A percentile compares a stretch with the other conserved stretches of the same genome.
These are phyloP conservation scores for Aleiodes leptofemur DNA, from an alignment of 2,888 invertebrate species.

Conservation along the genomic window DNA sequence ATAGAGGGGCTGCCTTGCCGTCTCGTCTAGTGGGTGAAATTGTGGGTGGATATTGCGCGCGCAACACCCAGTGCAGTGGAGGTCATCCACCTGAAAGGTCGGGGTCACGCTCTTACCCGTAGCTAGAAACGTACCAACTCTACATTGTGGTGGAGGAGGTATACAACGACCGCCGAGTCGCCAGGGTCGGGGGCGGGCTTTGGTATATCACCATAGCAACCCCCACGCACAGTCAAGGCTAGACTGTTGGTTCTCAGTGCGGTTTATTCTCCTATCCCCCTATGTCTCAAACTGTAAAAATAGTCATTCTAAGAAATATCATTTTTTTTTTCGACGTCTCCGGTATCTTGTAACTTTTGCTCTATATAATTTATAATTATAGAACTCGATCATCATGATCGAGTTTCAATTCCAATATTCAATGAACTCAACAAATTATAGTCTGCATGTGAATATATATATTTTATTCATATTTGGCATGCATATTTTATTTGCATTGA, in stretches of 20 bases:
- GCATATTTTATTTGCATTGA: too few species aligned
- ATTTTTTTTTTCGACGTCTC: background rate
- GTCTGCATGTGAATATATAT: too few species aligned
- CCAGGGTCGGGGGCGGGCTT: constrained; percentile 55
- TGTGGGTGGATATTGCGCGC: constrained; percentile 63
- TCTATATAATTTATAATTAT: background rate
- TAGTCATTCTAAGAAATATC: constrained; percentile 14
- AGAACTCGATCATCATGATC: background rate
- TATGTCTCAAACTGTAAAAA: constrained; percentile 42
- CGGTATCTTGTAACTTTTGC: background rate
- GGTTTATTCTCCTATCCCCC: constrained; percentile 50
- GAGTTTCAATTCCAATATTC: background rate
- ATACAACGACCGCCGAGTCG: constrained; percentile 47
- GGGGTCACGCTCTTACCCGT: constrained; percentile 73
- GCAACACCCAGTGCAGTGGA: constrained; percentile 72
- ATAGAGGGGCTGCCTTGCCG: constrained; percentile 50
- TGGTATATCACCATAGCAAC: constrained; percentile 70
- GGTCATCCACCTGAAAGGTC: constrained; percentile 76
- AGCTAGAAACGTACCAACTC: constrained; percentile 42
- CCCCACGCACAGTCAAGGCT: constrained; percentile 72
- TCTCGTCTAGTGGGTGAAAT: constrained; percentile 60
- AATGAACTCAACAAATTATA: background rate
- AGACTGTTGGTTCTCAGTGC: constrained; percentile 66
- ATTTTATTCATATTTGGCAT: too few species aligned
- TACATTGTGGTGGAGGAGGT: constrained; percentile 20